These are phyloP conservation scores for Vidua chalybeata DNA, from an alignment of 2,113 vertebrate species.

Conservation along the genomic window DNA sequence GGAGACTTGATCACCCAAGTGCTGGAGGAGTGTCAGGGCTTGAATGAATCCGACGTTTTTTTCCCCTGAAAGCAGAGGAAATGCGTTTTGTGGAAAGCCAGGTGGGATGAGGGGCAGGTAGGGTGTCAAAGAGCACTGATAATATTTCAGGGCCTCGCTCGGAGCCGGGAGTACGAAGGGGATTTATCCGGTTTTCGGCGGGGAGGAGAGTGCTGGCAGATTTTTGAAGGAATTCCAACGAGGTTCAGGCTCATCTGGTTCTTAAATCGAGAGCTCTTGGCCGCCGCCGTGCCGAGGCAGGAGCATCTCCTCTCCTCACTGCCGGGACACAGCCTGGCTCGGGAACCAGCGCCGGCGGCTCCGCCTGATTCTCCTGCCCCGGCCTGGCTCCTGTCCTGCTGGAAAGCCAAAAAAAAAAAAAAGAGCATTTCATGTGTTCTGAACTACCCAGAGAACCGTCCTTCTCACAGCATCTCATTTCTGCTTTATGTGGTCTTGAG, in stretches of 20 bases:
- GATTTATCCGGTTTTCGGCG: neutral
- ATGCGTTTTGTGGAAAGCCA: constrained; percentile 18
- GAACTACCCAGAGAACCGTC: neutral
- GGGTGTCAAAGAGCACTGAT: constrained; percentile 35
- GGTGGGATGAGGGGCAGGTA: constrained; percentile 40
- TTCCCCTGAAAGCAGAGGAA: neutral
- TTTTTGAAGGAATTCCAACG: constrained; percentile 47
- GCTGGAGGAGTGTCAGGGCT: neutral
- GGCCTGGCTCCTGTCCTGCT: neutral
- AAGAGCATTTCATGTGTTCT: neutral
- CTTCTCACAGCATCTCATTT: neutral
- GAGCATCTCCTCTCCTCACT: constrained; percentile 23
- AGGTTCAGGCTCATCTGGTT: constrained; percentile 47
- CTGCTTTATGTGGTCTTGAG: neutral
- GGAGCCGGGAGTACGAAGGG: neutral
- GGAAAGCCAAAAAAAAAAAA: neutral
- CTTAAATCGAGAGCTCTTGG: constrained; percentile 44
- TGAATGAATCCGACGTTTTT: neutral
- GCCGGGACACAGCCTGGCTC: neutral
- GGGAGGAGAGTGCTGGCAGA: constrained; percentile 56
- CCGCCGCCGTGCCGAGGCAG: neutral
- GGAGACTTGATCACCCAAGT: neutral
- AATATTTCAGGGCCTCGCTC: constrained; percentile 34
- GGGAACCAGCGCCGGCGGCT: neutral
- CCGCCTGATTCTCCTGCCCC: neutral